Conservation (phyloP, 2,888 invertebrate species). For the Leuctra nigra region DNA sequence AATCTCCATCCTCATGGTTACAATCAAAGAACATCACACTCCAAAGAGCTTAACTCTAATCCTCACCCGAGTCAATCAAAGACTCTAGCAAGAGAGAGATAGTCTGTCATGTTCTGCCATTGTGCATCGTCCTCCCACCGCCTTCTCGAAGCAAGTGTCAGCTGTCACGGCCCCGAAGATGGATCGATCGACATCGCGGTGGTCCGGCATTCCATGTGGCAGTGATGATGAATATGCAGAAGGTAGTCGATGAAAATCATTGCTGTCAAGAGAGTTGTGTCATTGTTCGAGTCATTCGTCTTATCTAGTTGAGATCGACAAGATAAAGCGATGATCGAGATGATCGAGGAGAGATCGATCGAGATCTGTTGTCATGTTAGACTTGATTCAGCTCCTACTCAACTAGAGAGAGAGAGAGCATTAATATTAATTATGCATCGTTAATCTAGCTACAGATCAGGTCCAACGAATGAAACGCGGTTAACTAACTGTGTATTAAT, state of each 20-base stretch:
- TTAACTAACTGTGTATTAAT: too few species aligned
- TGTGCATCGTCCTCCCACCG: neutral
- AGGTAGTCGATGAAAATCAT: conserved; percentile 19
- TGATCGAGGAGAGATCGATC: too few species aligned
- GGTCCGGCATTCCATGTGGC: conserved; percentile 13
- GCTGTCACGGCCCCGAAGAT: conserved; percentile 7
- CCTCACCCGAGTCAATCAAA: conserved; percentile 7
- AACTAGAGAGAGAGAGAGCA: too few species aligned
- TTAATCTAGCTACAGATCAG: too few species aligned
- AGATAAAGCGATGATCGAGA: neutral
- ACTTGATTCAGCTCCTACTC: too few species aligned
- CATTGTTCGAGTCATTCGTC: conserved; percentile 13
- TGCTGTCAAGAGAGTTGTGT: conserved; percentile 12
- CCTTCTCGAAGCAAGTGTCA: neutral
- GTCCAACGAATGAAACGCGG: too few species aligned
- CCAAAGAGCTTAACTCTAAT: neutral
- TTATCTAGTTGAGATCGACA: too few species aligned
- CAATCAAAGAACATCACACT: neutral
- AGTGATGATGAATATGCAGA: conserved; percentile 5
- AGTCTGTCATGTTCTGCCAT: conserved; percentile 3
- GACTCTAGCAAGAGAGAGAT: too few species aligned
- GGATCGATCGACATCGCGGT: conserved; percentile 12
- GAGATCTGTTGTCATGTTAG: too few species aligned
- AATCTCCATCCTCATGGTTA: too few species aligned
- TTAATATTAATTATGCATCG: too few species aligned